Base-by-base conservation (phyloP, 2,888 invertebrate genomes). In the Nomada fabriciana region DNA sequence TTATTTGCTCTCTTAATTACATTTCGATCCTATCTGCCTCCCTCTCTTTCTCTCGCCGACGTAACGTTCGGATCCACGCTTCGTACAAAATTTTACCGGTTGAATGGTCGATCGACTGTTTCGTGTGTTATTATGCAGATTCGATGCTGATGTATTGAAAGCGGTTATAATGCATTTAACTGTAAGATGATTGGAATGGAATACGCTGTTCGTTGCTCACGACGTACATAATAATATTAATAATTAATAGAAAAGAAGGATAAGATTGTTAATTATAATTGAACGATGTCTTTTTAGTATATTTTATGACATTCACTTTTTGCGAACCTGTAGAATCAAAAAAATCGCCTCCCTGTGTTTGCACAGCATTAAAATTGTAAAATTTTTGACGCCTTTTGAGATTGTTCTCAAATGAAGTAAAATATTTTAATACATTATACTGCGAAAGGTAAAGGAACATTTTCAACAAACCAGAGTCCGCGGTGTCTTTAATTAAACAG, bases 1-100 rank as follows among this genome's bases (percentile, higher is more conserved):
- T 92, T 93, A 92, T 93, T 93, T 93, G 90, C 92, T 87, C 90
- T 90, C 89, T 92, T 93, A 92, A 93, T 93, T 93, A 92, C 91
- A 93, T 93, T 93, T 93, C 90, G 89, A 89, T 88, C 88, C 89
- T 81, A 82, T 79, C 80, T 84, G 72, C 60, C 60, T 82, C 82
- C 64, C 78, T 36, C 50, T 47, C 67, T 60, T 57, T 74, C 60
- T 10, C 59, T 18, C n/a, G 11, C 29, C n/a, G 5, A 20, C 25
- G n/a, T 25, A 13, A 3, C 25, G 9, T 25, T 20, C 25, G 13
- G 20, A 11, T 50, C 50, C 15, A 5, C 64, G 25, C 50, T 70
- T 50, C 47, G 36, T 11, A 20, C 7, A 7, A 23, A 55, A 55
- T 55, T 64, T 78, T 69, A 42, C 36, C 59, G 68, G 60, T 25